These are phyloP conservation scores for Nyctereutes procyonoides DNA, from an alignment of 2,113 vertebrate species.

Conservation along the genomic window DNA sequence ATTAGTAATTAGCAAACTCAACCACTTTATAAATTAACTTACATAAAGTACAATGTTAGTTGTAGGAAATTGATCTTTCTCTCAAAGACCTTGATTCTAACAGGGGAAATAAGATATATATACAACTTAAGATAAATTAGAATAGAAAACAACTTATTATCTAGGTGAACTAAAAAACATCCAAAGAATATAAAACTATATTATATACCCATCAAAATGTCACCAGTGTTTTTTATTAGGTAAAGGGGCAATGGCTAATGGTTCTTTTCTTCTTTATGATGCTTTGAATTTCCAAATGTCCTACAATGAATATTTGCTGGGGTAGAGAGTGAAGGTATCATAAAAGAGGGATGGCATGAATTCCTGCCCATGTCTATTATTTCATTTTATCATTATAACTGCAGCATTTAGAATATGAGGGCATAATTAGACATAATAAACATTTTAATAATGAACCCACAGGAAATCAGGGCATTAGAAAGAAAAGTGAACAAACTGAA, in stretches of 20 bases:
- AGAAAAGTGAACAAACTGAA: background rate
- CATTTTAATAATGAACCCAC: slow-evolving; percentile 30
- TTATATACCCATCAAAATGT: background rate
- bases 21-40: slow-evolving; percentile 3
- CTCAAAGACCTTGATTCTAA: slow-evolving; percentile 47
- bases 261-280: slow-evolving; percentile 13
- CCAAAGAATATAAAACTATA: background rate
- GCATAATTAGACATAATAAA: slow-evolving; percentile 32
- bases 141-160: slow-evolving; percentile 13
- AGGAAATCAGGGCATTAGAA: background rate
- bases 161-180: background rate
- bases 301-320: background rate
- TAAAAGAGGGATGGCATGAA: background rate
- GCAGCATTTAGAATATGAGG: background rate
- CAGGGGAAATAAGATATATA: background rate
- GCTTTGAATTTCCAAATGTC: background rate
- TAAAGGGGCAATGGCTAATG: background rate
- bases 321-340: background rate
- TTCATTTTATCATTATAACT: slow-evolving; percentile 28
- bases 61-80: background rate
- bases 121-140: background rate
- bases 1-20: background rate
- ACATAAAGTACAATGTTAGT: background rate
- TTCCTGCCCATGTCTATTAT: background rate
- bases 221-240: background rate